Percentiles rank a stretch among this genome's conserved stretches.
phyloP scores from a whole-genome alignment of 2,888 invertebrate genomes.

The Dinocampus coccinellae region DNA sequence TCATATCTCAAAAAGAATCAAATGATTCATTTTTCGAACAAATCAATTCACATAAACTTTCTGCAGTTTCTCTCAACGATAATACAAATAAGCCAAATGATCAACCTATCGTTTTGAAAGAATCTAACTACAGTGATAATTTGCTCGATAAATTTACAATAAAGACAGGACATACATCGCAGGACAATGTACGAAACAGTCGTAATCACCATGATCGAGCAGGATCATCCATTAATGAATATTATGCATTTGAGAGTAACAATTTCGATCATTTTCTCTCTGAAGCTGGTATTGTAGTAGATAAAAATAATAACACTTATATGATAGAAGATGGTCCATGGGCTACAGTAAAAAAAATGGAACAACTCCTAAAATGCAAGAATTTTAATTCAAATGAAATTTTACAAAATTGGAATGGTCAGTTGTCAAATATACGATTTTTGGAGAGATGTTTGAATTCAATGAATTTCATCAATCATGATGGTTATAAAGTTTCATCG shows the following conservation, averaged over 20 bases:
- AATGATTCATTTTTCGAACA: too few species aligned
- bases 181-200: neutral
- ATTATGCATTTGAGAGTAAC: neutral
- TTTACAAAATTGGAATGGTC: constrained; percentile 52
- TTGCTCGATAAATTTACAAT: neutral
- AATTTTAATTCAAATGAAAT: constrained; percentile 49
- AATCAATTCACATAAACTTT: too few species aligned
- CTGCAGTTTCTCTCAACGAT: too few species aligned
- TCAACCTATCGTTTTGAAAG: too few species aligned
- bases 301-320: constrained; percentile 44
- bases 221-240: too few species aligned
- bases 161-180: too few species aligned
- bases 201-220: neutral
- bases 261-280: constrained; percentile 52
- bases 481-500: constrained; percentile 33
- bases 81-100: too few species aligned
- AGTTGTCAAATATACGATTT: constrained; percentile 53
- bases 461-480: constrained; percentile 47
- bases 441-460: constrained; percentile 56
- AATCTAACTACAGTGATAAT: too few species aligned
- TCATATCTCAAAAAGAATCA: too few species aligned
- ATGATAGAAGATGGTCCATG: constrained; percentile 51
- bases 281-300: constrained; percentile 53
- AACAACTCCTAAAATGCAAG: constrained; percentile 45
- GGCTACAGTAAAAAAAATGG: constrained; percentile 53